Conservation (phyloP, 2,888 invertebrate genomes). For the Ophioninae sp. region DNA sequence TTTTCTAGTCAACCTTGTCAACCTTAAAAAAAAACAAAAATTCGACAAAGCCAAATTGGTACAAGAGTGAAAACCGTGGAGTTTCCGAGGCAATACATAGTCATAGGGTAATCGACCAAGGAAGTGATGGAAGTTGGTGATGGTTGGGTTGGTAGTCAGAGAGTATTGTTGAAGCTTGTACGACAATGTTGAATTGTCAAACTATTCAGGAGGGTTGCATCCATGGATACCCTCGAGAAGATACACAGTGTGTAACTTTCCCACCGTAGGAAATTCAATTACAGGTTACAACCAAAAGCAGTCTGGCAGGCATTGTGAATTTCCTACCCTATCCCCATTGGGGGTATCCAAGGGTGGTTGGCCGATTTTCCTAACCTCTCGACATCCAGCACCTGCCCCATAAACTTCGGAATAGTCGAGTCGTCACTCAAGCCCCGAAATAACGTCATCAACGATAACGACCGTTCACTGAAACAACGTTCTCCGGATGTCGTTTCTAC, state of each 20-base stretch:
- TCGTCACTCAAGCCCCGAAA: conserved; percentile 66
- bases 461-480: background rate
- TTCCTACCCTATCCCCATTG: conserved; percentile 5
- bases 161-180: background rate
- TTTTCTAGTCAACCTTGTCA: too few species aligned
- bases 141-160: background rate
- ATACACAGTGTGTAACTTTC: background rate
- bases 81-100: too few species aligned
- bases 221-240: background rate
- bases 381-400: background rate
- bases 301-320: conserved; percentile 44
- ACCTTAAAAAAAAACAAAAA: too few species aligned
- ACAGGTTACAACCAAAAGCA: conserved; percentile 62
- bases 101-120: background rate
- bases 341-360: background rate
- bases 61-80: too few species aligned
- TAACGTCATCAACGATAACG: conserved; percentile 62
- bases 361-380: background rate
- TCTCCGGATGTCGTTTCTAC: background rate
- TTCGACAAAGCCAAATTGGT: too few species aligned
- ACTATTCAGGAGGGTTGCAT: conserved; percentile 2
- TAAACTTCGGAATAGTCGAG: conserved; percentile 43
- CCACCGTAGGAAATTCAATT: conserved; percentile 70
- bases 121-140: conserved; percentile 63
- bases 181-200: background rate